Conservation (phyloP, 2,797 vertebrate species). For the Triplophysa yarkandensis region DNA sequence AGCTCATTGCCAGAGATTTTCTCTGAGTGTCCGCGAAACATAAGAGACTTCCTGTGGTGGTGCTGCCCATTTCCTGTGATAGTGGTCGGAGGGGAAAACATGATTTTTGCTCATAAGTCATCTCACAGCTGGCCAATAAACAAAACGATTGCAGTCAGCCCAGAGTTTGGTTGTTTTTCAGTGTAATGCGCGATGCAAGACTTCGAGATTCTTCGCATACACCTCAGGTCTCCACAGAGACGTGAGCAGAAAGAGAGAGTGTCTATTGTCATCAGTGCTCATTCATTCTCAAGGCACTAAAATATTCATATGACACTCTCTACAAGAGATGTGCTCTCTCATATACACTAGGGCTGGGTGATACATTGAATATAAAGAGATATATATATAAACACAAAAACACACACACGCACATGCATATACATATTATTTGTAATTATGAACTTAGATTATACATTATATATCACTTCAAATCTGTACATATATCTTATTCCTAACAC, state of each 20-base stretch:
- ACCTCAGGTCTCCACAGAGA: slow-evolving; percentile 14
- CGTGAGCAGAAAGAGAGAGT: slow-evolving; percentile 17
- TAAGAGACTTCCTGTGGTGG: slow-evolving; percentile 12
- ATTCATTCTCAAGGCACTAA: slow-evolving; percentile 4
- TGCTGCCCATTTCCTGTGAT: not conserved
- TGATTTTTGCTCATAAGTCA: not conserved
- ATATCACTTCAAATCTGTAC: not conserved
- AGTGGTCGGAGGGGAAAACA: not conserved
- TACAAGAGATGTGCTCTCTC: slow-evolving; percentile 14
- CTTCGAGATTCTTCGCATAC: not conserved
- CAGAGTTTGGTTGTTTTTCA: not conserved
- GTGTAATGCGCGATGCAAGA: not conserved
- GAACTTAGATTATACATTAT: no score
- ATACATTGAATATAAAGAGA: not conserved
- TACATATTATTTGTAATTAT: not conserved
- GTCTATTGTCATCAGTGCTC: slow-evolving; percentile 25
- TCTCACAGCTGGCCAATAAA: not conserved
- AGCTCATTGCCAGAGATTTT: slow-evolving; percentile 18
- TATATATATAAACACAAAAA: no score
- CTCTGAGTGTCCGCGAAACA: not conserved
- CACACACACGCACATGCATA: not conserved
- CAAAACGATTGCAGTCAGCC: not conserved
- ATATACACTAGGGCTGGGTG: not conserved
- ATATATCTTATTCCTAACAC: not conserved
- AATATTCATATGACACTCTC: slow-evolving; percentile 34